Percentiles rank a stretch among this genome's conserved stretches.
Evolutionary conservation across 2,888 invertebrate genomes (phyloP).

Genomic region (Orgyia antiqua): DNA sequence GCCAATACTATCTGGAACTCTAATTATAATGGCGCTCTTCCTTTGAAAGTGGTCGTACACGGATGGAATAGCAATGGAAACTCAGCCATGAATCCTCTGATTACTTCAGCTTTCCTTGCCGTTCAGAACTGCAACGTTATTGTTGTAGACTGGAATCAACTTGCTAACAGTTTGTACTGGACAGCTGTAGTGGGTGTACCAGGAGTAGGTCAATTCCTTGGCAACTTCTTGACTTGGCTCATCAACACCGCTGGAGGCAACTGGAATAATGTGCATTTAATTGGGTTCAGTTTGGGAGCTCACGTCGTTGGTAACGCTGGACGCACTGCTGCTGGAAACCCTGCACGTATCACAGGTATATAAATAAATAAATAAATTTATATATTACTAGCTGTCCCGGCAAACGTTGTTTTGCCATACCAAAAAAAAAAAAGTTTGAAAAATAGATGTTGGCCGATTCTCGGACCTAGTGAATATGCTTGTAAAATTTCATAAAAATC

Average conservation of each 20-base stretch:
- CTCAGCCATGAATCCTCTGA: slow-evolving; percentile 33
- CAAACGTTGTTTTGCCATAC: too few relatives aligned
- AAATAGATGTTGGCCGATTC: too few relatives aligned
- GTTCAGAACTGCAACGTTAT: slow-evolving; percentile 53
- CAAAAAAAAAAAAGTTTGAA: too few relatives aligned
- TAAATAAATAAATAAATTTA: too few relatives aligned
- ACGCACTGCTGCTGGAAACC: slow-evolving; percentile 30
- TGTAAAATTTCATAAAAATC: too few relatives aligned
- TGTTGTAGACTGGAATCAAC: slow-evolving; percentile 55
- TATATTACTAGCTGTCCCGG: too few relatives aligned
- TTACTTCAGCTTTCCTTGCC: slow-evolving; percentile 44
- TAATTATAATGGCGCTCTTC: slow-evolving; percentile 35
- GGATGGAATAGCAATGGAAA: slow-evolving; percentile 54
- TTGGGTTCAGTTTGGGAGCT: slow-evolving; percentile 69
- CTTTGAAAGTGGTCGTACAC: slow-evolving; percentile 47
- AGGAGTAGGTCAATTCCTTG: slow-evolving; percentile 47
- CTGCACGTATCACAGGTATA: slow-evolving; percentile 47
- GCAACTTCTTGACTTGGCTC: slow-evolving; percentile 58
- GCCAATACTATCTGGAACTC: slow-evolving; percentile 40
- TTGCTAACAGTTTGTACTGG: slow-evolving; percentile 37
- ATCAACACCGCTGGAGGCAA: slow-evolving; percentile 49
- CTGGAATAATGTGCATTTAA: slow-evolving; percentile 56
- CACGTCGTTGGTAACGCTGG: slow-evolving; percentile 62
- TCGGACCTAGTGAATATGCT: too few relatives aligned
- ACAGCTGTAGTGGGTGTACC: slow-evolving; percentile 49